These are phyloP conservation scores for Loripinus fragilis DNA, from an alignment of 2,888 invertebrate species.

Conservation along the genomic window DNA sequence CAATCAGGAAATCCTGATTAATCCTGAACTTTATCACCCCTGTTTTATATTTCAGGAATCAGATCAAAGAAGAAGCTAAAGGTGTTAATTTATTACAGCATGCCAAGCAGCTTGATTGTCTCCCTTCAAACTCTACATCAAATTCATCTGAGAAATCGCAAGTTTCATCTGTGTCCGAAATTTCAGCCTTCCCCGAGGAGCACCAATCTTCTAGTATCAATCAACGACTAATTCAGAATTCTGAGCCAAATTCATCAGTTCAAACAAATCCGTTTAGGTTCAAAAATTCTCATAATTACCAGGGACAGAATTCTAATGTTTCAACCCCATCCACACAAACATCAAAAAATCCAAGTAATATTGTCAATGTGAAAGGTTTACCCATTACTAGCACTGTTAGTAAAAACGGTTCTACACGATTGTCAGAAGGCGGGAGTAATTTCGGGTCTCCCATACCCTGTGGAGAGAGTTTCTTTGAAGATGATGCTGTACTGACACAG, in stretches of 20 bases:
- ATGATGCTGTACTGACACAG: conserved; percentile 70
- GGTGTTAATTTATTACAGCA: conserved; percentile 13
- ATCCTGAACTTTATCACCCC: too few species aligned
- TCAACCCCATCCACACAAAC: not conserved
- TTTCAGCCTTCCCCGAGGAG: not conserved
- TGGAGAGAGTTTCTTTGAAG: conserved; percentile 82
- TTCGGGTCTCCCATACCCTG: conserved; percentile 76
- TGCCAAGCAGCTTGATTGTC: not conserved
- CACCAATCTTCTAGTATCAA: not conserved
- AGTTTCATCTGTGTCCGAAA: not conserved
- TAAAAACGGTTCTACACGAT: not conserved
- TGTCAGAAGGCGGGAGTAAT: conserved; percentile 8
- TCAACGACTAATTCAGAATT: not conserved
- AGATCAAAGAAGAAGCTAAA: conserved; percentile 52
- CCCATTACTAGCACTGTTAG: conserved; percentile 11
- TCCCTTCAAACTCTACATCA: not conserved
- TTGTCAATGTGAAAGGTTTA: not conserved
- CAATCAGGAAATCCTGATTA: too few species aligned
- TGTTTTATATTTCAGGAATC: conserved; percentile 58
- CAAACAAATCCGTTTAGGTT: not conserved
- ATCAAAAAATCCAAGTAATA: not conserved
- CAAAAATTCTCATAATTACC: not conserved
- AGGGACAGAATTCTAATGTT: not conserved
- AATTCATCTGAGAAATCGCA: not conserved
- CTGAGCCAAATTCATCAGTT: not conserved